Conservation (phyloP, 2,113 vertebrate genomes). For the Coptodon bakossiorum region DNA sequence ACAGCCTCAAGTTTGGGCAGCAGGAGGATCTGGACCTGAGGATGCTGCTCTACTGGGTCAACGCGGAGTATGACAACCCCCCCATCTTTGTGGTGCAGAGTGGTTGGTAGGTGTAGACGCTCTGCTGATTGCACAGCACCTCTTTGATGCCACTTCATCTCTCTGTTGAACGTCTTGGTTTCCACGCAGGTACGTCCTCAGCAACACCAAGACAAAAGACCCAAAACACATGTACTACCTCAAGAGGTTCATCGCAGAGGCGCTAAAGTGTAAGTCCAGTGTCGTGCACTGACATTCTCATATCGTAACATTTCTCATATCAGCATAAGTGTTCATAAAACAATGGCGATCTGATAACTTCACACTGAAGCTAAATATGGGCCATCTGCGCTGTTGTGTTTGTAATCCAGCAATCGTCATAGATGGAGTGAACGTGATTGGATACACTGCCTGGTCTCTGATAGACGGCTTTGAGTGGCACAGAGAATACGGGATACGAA, state of each 20-base stretch:
- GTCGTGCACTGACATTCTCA: not conserved
- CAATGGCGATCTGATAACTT: not conserved
- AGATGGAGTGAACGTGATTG: constrained; percentile 84
- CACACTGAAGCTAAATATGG: not conserved
- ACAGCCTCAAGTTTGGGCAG: constrained; percentile 87
- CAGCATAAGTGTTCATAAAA: not conserved
- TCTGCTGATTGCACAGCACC: not conserved
- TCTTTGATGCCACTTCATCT: not conserved
- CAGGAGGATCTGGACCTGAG: constrained; percentile 86
- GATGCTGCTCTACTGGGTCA: constrained; percentile 92
- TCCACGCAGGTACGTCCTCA: constrained; percentile 75
- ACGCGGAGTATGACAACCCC: constrained; percentile 84
- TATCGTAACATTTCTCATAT: not conserved
- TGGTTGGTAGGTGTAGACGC: constrained; percentile 76
- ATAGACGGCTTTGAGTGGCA: constrained; percentile 96
- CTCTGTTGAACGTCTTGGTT: not conserved
- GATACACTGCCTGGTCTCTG: constrained; percentile 96
- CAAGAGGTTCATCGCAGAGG: constrained; percentile 89
- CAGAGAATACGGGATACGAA: constrained; percentile 84
- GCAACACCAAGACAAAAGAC: constrained; percentile 86
- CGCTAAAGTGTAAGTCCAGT: constrained; percentile 82
- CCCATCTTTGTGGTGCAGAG: constrained; percentile 93
- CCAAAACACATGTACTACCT: constrained; percentile 93
- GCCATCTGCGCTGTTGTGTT: not conserved
- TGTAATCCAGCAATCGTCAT: constrained; percentile 78